Conservation (phyloP, 2,888 invertebrate genomes). For the Lottia gigantea region DNA sequence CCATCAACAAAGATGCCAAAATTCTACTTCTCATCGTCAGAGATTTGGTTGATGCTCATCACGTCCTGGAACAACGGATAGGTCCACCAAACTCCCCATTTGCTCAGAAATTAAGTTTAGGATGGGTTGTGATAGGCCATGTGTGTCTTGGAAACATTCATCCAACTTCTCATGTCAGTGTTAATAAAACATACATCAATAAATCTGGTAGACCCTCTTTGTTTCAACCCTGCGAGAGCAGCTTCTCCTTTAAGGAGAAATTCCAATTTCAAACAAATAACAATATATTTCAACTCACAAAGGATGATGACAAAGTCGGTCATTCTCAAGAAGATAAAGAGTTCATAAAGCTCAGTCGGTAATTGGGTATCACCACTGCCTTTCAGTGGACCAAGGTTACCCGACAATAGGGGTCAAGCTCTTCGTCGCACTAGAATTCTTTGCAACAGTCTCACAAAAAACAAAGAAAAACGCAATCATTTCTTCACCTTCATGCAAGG, state of each 20-base stretch:
- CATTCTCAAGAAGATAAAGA: constrained; percentile 27
- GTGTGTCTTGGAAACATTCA: constrained; percentile 3
- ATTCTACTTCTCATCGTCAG: not conserved
- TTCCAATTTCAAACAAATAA: not conserved
- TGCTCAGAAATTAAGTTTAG: constrained; percentile 5
- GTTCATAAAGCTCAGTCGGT: constrained; percentile 22
- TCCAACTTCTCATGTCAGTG: not conserved
- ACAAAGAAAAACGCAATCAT: constrained; percentile 18
- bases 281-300: constrained; percentile 21
- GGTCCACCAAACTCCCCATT: constrained; percentile 10
- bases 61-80: constrained; percentile 7
- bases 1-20: not conserved
- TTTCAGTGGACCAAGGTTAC: constrained; percentile 20
- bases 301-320: constrained; percentile 23
- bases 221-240: not conserved
- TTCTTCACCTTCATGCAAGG: constrained; percentile 25
- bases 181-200: constrained; percentile 6
- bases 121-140: constrained; percentile 1
- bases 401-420: constrained; percentile 27
- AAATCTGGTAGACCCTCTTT: not conserved
- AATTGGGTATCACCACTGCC: constrained; percentile 29
- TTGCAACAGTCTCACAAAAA: constrained; percentile 9
- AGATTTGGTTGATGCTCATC: constrained; percentile 10
- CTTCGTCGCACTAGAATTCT: constrained; percentile 21
- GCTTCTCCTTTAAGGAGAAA: not conserved